Evolutionary conservation across 2,113 vertebrate genomes (phyloP), one percentile per base, ranked within the genome.

Genomic region (Oostethus manadensis): DNA sequence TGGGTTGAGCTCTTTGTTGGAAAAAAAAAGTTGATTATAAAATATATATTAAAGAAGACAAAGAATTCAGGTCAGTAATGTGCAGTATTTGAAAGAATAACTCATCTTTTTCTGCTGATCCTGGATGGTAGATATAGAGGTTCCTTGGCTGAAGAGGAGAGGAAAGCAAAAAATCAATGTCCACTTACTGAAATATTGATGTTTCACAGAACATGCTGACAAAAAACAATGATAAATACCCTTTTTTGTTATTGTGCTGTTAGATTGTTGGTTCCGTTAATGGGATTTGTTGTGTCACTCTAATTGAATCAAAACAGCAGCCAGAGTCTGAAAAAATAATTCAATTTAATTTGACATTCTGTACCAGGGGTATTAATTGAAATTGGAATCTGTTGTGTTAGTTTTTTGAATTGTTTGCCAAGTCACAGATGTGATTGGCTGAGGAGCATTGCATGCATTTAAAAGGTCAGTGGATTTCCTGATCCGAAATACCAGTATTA

Each of bases 131-230:
- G 63, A 47, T 64, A 50, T 54, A 15, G 23, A 42, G 48, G 55
- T 50, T 62, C 59, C 49, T 43, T 60, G 18, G 65, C 45, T 46
- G 63, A 51, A 35, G 58, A 51, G 56, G 44, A 73, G 47, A 11
- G 15, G 50, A 64, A 55, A 62, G 48, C 68, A 33, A 73, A 73
- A 73, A 71, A 75, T 72, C 10, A 65, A 79, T 66, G 67, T 50
- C 16, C 33, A 35, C 33, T 58, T 9, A 18, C 26, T 81, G 69
- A 74, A 83, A 79, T 79, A 79, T 78, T 72, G 29, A 81, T 76
- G 51, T 64, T 48, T 62, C 56, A 42, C 45, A 49, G 51, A 20
- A 60, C 61, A 66, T 40, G 26, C 40, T 1, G 0, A 61, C 57
- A n/a, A 65, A 68, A 70, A 51, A 26, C 11, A 8, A 49, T 6